These are phyloP conservation scores for Protonemura montana DNA, from an alignment of 2,888 invertebrate species.

Conservation along the genomic window DNA sequence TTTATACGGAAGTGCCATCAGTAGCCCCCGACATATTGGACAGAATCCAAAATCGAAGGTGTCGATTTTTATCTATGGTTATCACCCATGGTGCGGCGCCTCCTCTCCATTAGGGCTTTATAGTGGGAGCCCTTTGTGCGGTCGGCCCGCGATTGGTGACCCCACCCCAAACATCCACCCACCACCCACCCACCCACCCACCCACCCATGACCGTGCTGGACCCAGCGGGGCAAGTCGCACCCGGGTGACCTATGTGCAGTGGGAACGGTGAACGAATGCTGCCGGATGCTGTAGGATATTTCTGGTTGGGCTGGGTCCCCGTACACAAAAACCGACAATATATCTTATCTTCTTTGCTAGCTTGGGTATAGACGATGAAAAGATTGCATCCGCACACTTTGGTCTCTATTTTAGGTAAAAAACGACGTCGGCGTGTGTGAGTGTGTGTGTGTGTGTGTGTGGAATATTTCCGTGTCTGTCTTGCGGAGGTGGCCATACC, in stretches of 20 bases:
- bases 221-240: neutral
- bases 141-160: neutral
- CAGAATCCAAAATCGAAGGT: constrained; percentile 9
- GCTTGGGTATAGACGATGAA: neutral
- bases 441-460: too few relatives aligned
- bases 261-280: neutral
- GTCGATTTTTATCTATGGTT: constrained; percentile 36
- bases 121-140: neutral
- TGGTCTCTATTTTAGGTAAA: too few relatives aligned
- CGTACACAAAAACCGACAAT: neutral
- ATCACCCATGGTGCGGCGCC: neutral
- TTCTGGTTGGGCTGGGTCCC: neutral
- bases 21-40: constrained; percentile 14
- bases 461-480: too few relatives aligned
- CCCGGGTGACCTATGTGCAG: neutral
- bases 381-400: neutral
- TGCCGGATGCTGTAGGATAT: neutral
- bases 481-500: too few relatives aligned
- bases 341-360: neutral
- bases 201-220: neutral
- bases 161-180: neutral
- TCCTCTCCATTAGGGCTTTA: neutral
- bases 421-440: too few relatives aligned
- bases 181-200: neutral
- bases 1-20: neutral